These are phyloP conservation scores for Argynnis bischoffii DNA, from an alignment of 2,888 invertebrate genomes.

Conservation along the genomic window DNA sequence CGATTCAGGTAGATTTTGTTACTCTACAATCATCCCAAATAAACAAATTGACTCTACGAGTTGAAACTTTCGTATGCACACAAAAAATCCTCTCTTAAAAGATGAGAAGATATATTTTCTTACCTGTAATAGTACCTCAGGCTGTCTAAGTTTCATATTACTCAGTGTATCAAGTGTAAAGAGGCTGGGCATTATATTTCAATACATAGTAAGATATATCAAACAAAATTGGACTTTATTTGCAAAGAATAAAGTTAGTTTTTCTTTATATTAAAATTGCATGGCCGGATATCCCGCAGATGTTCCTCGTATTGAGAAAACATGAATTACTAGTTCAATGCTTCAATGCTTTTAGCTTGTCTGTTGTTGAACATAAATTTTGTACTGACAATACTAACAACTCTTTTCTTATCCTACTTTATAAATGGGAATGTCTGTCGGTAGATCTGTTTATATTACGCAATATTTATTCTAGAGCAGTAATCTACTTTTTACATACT, in stretches of 20 bases:
- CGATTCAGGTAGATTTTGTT: conserved; percentile 1
- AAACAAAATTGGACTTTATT: conserved; percentile 26
- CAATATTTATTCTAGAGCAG: neutral
- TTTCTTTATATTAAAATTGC: conserved; percentile 25
- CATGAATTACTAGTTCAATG: conserved; percentile 61
- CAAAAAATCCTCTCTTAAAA: conserved; percentile 8
- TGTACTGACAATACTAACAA: conserved; percentile 29
- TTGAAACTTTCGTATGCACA: conserved; percentile 4
- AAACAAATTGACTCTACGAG: conserved; percentile 10
- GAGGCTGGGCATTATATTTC: conserved; percentile 44
- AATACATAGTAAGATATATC: conserved; percentile 14
- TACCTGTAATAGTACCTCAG: conserved; percentile 37
- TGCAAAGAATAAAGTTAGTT: conserved; percentile 11
- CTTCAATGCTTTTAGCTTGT: conserved; percentile 34
- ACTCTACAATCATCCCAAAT: conserved; percentile 10
- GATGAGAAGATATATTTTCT: conserved; percentile 16
- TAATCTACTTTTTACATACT: neutral
- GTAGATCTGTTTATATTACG: neutral
- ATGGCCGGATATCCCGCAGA: conserved; percentile 51
- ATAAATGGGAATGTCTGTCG: neutral
- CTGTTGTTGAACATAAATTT: conserved; percentile 30
- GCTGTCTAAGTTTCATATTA: conserved; percentile 44
- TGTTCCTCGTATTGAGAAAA: conserved; percentile 63
- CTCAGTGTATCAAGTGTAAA: conserved; percentile 51
- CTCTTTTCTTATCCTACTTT: conserved; percentile 22